Percentiles rank a stretch among this genome's conserved stretches.
Conservation (phyloP, 1,140 invertebrate genomes). For the Archivesica marissinica region DNA sequence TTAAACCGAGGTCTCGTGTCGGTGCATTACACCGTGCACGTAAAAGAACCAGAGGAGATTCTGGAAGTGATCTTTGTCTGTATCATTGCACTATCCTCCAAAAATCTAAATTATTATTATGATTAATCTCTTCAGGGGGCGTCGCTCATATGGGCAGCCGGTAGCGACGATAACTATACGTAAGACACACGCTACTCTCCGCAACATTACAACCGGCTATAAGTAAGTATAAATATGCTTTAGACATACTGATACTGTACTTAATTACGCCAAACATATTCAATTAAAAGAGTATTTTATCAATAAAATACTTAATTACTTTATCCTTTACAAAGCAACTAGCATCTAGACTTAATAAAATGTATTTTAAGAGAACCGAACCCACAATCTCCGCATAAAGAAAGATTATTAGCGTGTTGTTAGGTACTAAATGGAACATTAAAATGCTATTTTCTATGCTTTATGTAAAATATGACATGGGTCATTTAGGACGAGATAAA, state of each 20-base stretch:
- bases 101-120: too few species aligned
- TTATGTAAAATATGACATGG: constrained; percentile 7
- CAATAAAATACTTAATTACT: constrained; percentile 43
- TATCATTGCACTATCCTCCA: too few species aligned
- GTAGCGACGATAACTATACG: too few species aligned
- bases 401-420: constrained; percentile 21
- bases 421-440: constrained; percentile 19
- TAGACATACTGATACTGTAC: constrained; percentile 12
- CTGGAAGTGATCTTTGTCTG: too few species aligned
- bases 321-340: constrained; percentile 10
- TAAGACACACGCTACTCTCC: too few species aligned
- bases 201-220: too few species aligned
- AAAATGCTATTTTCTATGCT: constrained; percentile 18
- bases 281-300: constrained; percentile 6
- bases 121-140: too few species aligned
- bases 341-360: constrained; percentile 9
- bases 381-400: constrained; percentile 8
- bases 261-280: constrained; percentile 16
- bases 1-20: too few species aligned
- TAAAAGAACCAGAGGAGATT: too few species aligned
- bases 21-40: too few species aligned
- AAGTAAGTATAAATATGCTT: too few species aligned
- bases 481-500: constrained; percentile 1
- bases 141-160: too few species aligned
- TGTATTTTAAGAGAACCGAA: constrained; percentile 1